These are phyloP conservation scores for Sphaerophoria taeniata DNA, from an alignment of 2,888 invertebrate genomes.

Conservation along the genomic window DNA sequence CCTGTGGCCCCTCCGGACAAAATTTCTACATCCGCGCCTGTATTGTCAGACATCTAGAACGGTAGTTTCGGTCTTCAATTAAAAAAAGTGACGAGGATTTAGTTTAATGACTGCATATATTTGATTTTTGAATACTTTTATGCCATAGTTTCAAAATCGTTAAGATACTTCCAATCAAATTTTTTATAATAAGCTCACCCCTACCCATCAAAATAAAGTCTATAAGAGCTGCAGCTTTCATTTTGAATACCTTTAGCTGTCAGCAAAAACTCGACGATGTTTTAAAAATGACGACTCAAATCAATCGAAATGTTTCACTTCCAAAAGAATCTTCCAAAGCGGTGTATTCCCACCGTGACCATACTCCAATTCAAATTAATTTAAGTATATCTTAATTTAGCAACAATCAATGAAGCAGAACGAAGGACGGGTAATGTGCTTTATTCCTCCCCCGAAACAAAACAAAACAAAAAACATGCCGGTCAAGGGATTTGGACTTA, in stretches of 20 bases:
- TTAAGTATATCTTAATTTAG: slow-evolving; percentile 67
- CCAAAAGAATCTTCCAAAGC: too few species aligned
- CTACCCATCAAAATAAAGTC: too few species aligned
- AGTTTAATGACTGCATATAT: slow-evolving; percentile 4
- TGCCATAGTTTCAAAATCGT: too few species aligned
- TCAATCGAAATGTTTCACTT: not conserved
- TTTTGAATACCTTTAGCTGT: not conserved
- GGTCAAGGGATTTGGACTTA: slow-evolving; percentile 27
- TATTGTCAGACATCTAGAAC: slow-evolving; percentile 36
- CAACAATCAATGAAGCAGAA: slow-evolving; percentile 63
- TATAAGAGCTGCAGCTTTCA: too few species aligned
- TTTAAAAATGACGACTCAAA: slow-evolving; percentile 7
- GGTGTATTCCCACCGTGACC: too few species aligned
- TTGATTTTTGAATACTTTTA: too few species aligned
- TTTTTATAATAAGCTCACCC: too few species aligned
- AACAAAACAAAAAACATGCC: slow-evolving; percentile 9
- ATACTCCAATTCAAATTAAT: slow-evolving; percentile 43
- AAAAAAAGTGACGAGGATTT: slow-evolving; percentile 3
- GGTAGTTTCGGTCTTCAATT: slow-evolving; percentile 40
- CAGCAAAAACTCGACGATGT: not conserved
- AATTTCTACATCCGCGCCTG: too few species aligned
- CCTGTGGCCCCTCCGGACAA: too few species aligned
- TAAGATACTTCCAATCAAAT: too few species aligned
- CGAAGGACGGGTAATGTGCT: slow-evolving; percentile 5
- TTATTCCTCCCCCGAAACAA: not conserved